Evolutionary conservation across 2,888 invertebrate species (phyloP), one percentile per base, ranked within the genome.

Genomic region (Drosophila percnosoma): DNA sequence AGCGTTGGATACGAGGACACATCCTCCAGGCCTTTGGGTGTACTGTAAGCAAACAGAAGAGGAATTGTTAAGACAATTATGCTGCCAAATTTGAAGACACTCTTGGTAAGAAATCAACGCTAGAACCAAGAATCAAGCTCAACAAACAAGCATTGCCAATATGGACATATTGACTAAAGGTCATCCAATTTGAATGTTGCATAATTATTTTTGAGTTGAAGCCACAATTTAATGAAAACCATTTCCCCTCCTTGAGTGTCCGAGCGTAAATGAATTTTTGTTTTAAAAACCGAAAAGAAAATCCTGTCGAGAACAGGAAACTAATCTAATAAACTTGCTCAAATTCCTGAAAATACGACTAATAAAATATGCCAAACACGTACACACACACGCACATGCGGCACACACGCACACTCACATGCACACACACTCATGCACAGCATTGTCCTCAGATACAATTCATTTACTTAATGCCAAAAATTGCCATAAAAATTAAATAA

Each of bases 11-110:
- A 97, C 10, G 96, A 95, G 29, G 96, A 96, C 5, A 96, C 96
- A 91, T 97, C 96, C 93, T 97, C 96, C 62, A 97, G 93, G 33
- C 97, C 97, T 92, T 96, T 95, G 15, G 97, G 97, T 54, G 96
- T 96, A 92, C 97, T 97, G 93, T 61, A 40, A 0, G 1, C 24
- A 52, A 5, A 15, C 2, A 31, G 4, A 6, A 18, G 0, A 1
- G 5, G 13, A 29, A 18, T 29, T 24, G 2, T 21, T 15, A 52
- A 33, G 8, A 45, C 13, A 11, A 4, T n/a, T n/a, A 1, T 42
- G 40, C 21, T 21, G 42, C 5, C 11, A 42, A 13, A 7, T 21
- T 13, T 21, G 7, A 21, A 21, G 21, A 7, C 1, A 29, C 29
- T 29, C 6, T 6, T 42, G 2, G 2, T 6, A 42, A 6, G 11